phyloP scores from a whole-genome alignment of 2,113 vertebrate species.

The Nothobranchius furzeri region DNA sequence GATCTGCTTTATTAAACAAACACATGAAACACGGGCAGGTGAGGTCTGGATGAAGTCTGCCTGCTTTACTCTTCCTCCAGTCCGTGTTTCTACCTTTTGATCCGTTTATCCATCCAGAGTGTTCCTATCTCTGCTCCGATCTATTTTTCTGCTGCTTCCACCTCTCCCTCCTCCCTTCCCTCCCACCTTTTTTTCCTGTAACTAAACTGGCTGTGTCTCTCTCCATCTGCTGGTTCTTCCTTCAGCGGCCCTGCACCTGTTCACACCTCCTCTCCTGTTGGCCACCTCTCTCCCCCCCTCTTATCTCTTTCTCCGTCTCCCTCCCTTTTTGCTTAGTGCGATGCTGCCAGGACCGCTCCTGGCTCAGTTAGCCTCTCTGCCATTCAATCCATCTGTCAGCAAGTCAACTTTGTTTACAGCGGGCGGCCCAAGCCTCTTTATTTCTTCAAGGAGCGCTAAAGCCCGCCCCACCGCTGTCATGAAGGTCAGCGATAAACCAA shows the following conservation, averaged over 20 bases:
- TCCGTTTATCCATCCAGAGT: conserved; percentile 51
- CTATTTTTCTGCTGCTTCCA: conserved; percentile 52
- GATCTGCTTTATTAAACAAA: conserved; percentile 37
- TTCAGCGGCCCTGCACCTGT: conserved; percentile 99
- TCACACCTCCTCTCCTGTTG: conserved; percentile 99
- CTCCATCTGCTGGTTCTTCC: conserved; percentile 99
- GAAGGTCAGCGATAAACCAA: conserved; percentile 71
- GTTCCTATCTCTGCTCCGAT: conserved; percentile 64
- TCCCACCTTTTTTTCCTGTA: conserved; percentile 90
- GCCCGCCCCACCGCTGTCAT: conserved; percentile 86
- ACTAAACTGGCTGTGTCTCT: conserved; percentile 99
- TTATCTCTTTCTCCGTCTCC: conserved; percentile 35
- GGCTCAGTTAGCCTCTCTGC: conserved; percentile 99
- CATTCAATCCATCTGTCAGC: conserved; percentile 99
- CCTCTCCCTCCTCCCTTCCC: conserved; percentile 53
- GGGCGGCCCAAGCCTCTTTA: conserved; percentile 92
- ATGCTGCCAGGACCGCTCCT: conserved; percentile 99
- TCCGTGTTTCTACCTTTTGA: conserved; percentile 26
- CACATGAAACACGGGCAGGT: conserved; percentile 42
- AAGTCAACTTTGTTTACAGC: conserved; percentile 99
- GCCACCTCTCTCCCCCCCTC: conserved; percentile 83
- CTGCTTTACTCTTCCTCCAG: conserved; percentile 17
- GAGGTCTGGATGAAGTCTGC: conserved; percentile 14
- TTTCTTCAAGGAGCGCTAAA: conserved; percentile 96
- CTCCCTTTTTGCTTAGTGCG: conserved; percentile 48